These are phyloP conservation scores for Cerastoderma edule DNA, from an alignment of 2,888 invertebrate species.

Conservation along the genomic window DNA sequence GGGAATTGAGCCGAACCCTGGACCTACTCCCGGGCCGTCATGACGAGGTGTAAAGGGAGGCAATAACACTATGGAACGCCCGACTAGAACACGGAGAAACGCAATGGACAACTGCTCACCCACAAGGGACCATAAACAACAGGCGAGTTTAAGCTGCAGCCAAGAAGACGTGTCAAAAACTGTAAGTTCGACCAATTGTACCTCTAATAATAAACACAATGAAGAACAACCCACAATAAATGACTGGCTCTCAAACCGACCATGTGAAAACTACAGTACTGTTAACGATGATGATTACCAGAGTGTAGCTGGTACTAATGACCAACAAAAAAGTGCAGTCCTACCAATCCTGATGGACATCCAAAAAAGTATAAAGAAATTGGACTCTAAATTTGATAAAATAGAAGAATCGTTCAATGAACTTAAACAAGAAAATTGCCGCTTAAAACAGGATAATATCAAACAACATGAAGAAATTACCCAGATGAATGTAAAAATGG, in stretches of 20 bases:
- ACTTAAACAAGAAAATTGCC: background rate
- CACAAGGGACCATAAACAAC: too few species aligned
- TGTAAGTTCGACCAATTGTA: too few species aligned
- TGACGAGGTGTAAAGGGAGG: conserved; percentile 7
- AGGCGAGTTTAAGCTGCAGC: too few species aligned
- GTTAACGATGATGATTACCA: background rate
- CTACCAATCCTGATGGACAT: conserved; percentile 4
- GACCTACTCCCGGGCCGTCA: too few species aligned
- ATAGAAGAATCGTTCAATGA: background rate
- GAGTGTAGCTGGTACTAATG: background rate
- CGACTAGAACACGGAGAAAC: too few species aligned
- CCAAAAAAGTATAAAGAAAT: background rate
- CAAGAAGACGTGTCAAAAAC: too few species aligned
- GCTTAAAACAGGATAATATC: background rate
- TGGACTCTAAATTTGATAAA: conserved; percentile 9
- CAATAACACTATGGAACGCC: too few species aligned
- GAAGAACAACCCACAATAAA: conserved; percentile 6
- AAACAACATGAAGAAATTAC: background rate
- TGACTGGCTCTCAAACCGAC: background rate
- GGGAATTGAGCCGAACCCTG: conserved; percentile 5
- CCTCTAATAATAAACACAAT: too few species aligned
- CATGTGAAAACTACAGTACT: background rate
- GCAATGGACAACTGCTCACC: too few species aligned
- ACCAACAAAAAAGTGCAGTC: background rate
- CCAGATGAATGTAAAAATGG: background rate